Evolutionary conservation across 2,113 vertebrate genomes (phyloP).

Genomic region (Thinocorus orbignyianus): DNA sequence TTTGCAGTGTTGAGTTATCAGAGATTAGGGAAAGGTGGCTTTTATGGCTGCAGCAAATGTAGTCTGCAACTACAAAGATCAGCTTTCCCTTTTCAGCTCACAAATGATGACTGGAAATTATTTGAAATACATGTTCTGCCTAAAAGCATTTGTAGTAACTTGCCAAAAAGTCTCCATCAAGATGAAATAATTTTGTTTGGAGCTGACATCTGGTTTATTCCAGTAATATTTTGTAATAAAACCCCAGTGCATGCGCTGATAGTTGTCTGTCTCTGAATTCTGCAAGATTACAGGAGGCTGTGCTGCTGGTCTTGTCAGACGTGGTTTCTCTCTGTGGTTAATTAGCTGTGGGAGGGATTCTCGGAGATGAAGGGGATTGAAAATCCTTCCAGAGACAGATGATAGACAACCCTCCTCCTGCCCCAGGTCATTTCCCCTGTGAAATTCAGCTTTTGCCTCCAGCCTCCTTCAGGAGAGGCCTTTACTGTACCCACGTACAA

Average conservation of each 20-base stretch:
- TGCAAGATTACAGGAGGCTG: neutral
- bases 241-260: neutral
- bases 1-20: neutral
- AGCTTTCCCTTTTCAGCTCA: neutral
- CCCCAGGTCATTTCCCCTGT: neutral
- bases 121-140: neutral
- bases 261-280: neutral
- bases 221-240: neutral
- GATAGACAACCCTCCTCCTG: neutral
- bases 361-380: neutral
- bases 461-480: neutral
- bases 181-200: neutral
- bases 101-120: neutral
- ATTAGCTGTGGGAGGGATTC: neutral
- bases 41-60: neutral
- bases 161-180: neutral
- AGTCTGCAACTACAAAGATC: neutral
- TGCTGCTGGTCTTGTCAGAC: neutral
- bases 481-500: neutral
- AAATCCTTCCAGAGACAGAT: neutral
- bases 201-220: neutral
- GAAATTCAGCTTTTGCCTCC: neutral
- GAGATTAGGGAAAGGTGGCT: neutral
- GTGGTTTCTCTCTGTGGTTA: neutral
- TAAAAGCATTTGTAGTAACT: slow-evolving; percentile 19